A percentile compares a stretch with the other conserved stretches of the same genome.
Conservation (phyloP, 2,113 vertebrate genomes). For the Butastur rufipennis region DNA sequence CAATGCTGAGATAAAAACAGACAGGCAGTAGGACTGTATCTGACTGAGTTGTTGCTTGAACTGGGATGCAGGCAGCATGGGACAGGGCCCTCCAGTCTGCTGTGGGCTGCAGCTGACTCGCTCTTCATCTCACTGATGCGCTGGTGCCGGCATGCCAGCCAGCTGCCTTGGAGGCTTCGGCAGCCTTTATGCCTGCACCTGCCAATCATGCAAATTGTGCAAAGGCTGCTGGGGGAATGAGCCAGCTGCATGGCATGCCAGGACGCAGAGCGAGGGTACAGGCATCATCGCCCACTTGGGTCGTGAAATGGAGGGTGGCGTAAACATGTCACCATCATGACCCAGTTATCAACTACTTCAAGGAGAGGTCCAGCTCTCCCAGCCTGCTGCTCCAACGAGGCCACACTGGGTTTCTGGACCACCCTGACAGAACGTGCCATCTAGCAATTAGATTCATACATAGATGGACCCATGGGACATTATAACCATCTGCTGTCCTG, state of each 20-base stretch:
- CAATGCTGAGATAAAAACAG: neutral
- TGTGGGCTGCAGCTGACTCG: conserved; percentile 46
- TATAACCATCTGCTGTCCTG: conserved; percentile 47
- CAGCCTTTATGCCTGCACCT: conserved; percentile 49
- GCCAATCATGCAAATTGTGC: conserved; percentile 25
- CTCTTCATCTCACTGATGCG: neutral
- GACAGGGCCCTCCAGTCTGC: neutral
- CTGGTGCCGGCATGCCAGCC: conserved; percentile 34
- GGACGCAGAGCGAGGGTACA: neutral
- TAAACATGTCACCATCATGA: neutral
- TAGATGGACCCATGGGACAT: neutral
- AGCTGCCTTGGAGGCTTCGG: conserved; percentile 30
- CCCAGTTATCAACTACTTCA: neutral
- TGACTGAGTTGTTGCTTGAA: neutral
- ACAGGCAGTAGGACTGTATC: neutral
- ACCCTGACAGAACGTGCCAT: neutral
- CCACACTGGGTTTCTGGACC: neutral
- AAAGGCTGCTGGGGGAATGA: neutral
- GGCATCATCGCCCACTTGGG: neutral
- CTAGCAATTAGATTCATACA: conserved; percentile 1
- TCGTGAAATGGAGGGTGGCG: neutral
- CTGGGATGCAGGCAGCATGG: neutral
- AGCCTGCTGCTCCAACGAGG: neutral
- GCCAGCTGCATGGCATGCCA: conserved; percentile 50
- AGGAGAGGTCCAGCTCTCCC: neutral